Conservation (phyloP, 2,113 vertebrate genomes). For the Urocynchramus pylzowi region DNA sequence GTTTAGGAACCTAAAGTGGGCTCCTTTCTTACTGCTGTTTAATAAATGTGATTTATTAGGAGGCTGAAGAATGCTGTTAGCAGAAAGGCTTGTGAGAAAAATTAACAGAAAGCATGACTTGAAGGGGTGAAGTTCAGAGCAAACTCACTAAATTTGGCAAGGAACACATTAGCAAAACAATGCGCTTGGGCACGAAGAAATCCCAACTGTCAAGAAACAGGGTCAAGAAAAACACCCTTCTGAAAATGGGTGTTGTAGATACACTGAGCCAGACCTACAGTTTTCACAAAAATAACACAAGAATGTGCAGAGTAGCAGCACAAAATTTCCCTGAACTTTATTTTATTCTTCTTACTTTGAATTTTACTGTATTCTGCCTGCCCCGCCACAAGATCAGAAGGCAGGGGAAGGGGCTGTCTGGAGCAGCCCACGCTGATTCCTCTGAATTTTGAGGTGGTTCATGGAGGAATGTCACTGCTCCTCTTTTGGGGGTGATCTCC, state of each 20-base stretch:
- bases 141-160: background rate
- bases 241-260: background rate
- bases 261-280: background rate
- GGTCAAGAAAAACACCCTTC: background rate
- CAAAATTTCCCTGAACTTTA: background rate
- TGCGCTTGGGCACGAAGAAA: background rate
- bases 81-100: background rate
- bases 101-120: background rate
- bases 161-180: background rate
- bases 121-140: background rate
- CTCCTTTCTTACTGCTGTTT: background rate
- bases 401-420: background rate
- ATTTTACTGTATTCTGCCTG: accelerated
- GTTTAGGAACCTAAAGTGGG: background rate
- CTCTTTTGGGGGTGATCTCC: background rate
- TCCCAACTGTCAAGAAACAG: background rate
- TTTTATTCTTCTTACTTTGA: background rate
- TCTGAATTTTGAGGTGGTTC: background rate
- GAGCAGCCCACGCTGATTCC: accelerated
- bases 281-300: background rate
- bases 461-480: background rate
- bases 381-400: accelerated
- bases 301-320: background rate
- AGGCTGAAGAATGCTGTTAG: background rate
- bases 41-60: background rate